Evolutionary conservation across 2,888 invertebrate genomes (phyloP), one percentile per base, ranked within the genome.

Genomic region (Drosophila silvestris): DNA sequence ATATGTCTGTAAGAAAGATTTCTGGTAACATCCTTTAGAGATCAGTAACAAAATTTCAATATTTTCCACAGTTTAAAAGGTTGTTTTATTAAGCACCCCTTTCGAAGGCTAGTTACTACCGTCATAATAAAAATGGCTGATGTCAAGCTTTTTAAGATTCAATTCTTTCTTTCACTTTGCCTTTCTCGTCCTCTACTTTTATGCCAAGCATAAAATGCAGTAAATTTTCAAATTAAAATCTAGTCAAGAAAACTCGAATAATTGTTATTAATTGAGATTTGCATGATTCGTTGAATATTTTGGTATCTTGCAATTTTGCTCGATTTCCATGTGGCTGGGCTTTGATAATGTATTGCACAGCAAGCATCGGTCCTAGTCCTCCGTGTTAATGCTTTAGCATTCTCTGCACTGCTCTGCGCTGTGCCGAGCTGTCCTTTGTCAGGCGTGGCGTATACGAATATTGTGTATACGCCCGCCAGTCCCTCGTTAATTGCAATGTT

Each of bases 401-500:
- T 39, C 28, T 30, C 19, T n/a, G 37, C 50, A 47, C 19, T n/a
- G 33, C 26, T 16, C 10, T 26, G 35, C 9, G 22, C 52, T 28
- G 35, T 56, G 54, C 32, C 26, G 47, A 22, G 50, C 14, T 57
- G n/a, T 57, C 28, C 57, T 51, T 51, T 51, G 30, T 39, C 56
- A 4, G 50, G 37, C 60, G 41, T 59, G n/a, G 51, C 26, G 37
- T 32, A n/a, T 16, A 57, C 61, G 22, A 58, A 64, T 69, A 74
- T 84, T 86, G 74, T 77, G 79, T 79, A 83, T 81, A 85, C 83
- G 81, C 86, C 90, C 77, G 79, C 83, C 79, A 75, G 82, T 89
- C 86, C 82, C 86, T 75, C 76, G 83, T 87, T 91, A 90, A 91
- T 91, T 91, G 89, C 85, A 87, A 81, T 87, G 84, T 77, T 89